Conservation (phyloP, 2,888 invertebrate species). For the Acleris holmiana region DNA sequence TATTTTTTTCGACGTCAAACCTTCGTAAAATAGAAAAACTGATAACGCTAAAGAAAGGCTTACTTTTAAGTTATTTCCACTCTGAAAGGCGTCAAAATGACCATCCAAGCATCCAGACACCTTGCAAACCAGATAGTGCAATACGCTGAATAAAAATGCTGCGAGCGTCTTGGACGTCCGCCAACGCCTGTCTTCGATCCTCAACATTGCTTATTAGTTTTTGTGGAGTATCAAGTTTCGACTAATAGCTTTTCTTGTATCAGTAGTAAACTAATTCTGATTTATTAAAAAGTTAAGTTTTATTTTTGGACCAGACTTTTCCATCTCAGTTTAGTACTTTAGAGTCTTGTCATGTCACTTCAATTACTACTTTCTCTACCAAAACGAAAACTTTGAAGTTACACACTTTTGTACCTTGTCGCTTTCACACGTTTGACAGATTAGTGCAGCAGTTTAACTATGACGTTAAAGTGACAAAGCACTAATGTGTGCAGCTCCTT, state of each 20-base stretch:
- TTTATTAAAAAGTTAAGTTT: neutral
- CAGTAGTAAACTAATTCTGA: neutral
- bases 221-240: conserved; percentile 33
- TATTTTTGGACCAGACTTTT: neutral
- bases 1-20: too few relatives aligned
- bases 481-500: too few relatives aligned
- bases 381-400: too few relatives aligned
- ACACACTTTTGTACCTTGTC: too few relatives aligned
- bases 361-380: too few relatives aligned
- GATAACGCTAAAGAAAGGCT: too few relatives aligned
- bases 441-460: too few relatives aligned
- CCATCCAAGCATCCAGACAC: conserved; percentile 5
- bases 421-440: too few relatives aligned
- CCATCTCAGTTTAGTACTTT: too few relatives aligned
- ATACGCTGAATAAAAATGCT: conserved; percentile 26
- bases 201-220: conserved; percentile 38
- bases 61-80: neutral
- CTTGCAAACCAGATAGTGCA: conserved; percentile 6
- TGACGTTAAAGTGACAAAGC: too few relatives aligned
- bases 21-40: too few relatives aligned
- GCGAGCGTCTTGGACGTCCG: conserved; percentile 26
- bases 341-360: too few relatives aligned
- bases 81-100: conserved; percentile 5
- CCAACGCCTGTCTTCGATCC: conserved; percentile 36
- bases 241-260: conserved; percentile 33